These are phyloP conservation scores for Drosophila prosaltans DNA, from an alignment of 1,140 invertebrate species.

Conservation along the genomic window DNA sequence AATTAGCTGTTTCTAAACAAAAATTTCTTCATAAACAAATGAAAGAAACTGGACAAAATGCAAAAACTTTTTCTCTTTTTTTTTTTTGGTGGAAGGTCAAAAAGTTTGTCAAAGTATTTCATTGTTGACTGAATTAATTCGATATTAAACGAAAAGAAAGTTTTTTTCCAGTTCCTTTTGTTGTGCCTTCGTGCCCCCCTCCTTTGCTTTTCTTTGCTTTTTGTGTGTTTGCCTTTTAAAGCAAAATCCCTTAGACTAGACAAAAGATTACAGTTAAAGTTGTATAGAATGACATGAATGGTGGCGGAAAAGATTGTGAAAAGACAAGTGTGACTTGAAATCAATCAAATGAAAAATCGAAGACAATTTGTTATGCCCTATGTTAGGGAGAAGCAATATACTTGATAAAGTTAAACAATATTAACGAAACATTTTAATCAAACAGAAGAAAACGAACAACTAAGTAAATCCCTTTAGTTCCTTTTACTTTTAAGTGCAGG, in stretches of 20 bases:
- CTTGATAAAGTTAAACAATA: too few species aligned
- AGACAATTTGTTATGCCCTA: background rate
- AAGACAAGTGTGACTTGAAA: background rate
- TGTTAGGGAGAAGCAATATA: too few species aligned
- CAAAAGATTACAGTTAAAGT: slow-evolving; percentile 13
- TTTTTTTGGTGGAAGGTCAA: slow-evolving; percentile 2
- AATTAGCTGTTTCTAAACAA: slow-evolving; percentile 41
- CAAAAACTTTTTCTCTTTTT: slow-evolving; percentile 18
- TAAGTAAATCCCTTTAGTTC: too few species aligned
- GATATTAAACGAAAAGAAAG: slow-evolving; percentile 30
- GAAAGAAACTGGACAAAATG: slow-evolving; percentile 29
- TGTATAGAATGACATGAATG: background rate
- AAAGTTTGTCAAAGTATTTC: slow-evolving; percentile 45
- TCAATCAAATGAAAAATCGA: background rate
- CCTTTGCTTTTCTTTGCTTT: background rate
- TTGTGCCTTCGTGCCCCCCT: background rate
- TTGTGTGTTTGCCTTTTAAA: background rate
- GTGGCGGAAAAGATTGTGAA: slow-evolving; percentile 6
- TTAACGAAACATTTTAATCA: too few species aligned
- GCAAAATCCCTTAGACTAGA: slow-evolving; percentile 5
- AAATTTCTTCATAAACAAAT: background rate
- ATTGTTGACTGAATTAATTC: slow-evolving; percentile 48
- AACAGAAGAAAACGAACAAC: too few species aligned
- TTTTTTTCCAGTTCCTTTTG: slow-evolving; percentile 3
- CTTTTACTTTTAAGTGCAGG: too few species aligned